Percentiles rank a stretch among this genome's conserved stretches.
Conservation (phyloP, 2,888 invertebrate genomes). For the Tipula helvola region DNA sequence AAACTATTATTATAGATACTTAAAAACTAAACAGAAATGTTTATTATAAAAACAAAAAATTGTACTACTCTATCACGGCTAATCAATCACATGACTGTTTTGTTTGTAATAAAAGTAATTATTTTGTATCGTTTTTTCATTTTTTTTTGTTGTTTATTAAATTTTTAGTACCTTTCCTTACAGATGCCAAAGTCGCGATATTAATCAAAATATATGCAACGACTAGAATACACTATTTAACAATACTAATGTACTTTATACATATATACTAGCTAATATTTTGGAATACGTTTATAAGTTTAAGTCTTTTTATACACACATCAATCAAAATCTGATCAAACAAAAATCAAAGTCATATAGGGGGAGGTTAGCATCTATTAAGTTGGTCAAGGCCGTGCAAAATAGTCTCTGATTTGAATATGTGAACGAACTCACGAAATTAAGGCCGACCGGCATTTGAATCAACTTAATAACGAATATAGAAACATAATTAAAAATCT, state of each 20-base stretch:
- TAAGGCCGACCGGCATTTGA: background rate
- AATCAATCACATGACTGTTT: background rate
- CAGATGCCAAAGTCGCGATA: background rate
- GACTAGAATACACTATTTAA: background rate
- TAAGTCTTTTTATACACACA: background rate
- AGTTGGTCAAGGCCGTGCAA: background rate
- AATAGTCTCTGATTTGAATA: background rate
- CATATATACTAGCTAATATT: background rate
- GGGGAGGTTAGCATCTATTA: background rate
- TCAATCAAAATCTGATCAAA: background rate
- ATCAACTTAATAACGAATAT: background rate
- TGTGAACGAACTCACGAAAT: background rate
- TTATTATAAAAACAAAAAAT: background rate
- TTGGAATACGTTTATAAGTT: background rate
- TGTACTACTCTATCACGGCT: background rate
- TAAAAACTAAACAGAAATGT: background rate
- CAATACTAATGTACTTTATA: background rate
- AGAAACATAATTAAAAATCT: background rate
- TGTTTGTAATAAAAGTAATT: conserved; percentile 4
- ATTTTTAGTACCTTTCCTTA: background rate
- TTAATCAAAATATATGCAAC: background rate
- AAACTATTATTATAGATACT: background rate
- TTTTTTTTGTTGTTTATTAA: background rate
- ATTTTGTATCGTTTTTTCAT: background rate
- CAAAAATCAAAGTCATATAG: background rate